A percentile compares a stretch with the other conserved stretches of the same genome.
Evolutionary conservation across 2,797 vertebrate genomes (phyloP).

Genomic region (Enteromius argenteus): DNA sequence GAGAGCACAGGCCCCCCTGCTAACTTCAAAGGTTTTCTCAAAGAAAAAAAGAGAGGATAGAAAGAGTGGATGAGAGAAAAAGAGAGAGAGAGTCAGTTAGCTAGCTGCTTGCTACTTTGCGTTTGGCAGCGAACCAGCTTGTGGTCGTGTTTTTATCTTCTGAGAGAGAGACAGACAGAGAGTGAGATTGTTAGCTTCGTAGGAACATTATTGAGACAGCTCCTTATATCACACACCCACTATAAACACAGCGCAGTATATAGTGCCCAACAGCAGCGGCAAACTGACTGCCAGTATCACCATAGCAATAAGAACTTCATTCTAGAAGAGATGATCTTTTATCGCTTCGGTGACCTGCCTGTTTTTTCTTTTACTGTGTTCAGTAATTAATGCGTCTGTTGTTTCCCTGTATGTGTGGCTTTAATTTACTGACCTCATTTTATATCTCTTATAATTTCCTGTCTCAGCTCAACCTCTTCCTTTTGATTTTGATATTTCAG

Average conservation of each 20-base stretch:
- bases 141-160: slow-evolving; percentile 87
- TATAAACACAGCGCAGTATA: slow-evolving; percentile 29
- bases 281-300: background rate
- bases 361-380: background rate
- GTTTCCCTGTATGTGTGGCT: background rate
- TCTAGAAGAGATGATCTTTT: background rate
- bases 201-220: slow-evolving; percentile 47
- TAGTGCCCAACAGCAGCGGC: background rate
- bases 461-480: background rate
- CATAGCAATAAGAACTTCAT: slow-evolving; percentile 58
- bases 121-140: slow-evolving; percentile 92
- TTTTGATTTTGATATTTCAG: slow-evolving; percentile 2
- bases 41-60: slow-evolving; percentile 60
- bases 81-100: slow-evolving; percentile 81
- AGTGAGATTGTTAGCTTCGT: slow-evolving; percentile 35
- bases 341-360: background rate
- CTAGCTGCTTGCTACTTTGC: slow-evolving; percentile 76
- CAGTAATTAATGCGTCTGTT: background rate
- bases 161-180: slow-evolving; percentile 71
- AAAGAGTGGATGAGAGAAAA: slow-evolving; percentile 70
- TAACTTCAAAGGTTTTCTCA: slow-evolving; percentile 92
- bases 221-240: slow-evolving; percentile 30
- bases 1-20: slow-evolving; percentile 92
- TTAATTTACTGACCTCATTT: background rate
- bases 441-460: slow-evolving; percentile 3